Evolutionary conservation across 2,797 vertebrate genomes (phyloP).

Genomic region (Orestias chungarensis): DNA sequence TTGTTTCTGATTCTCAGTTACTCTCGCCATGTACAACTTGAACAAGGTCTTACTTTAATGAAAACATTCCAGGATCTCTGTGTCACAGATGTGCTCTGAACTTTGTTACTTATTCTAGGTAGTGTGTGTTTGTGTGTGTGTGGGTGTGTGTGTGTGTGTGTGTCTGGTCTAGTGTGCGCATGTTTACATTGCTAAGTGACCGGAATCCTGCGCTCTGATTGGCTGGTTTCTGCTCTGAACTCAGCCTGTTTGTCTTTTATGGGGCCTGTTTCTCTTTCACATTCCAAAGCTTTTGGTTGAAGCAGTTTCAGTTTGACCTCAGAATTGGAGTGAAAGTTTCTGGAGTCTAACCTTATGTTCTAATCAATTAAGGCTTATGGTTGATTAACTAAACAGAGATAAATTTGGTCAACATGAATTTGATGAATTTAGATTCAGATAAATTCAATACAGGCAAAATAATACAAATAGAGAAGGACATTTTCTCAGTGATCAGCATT

Average conservation of each 20-base stretch:
- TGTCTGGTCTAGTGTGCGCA: slow-evolving; percentile 24
- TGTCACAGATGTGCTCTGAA: slow-evolving; percentile 34
- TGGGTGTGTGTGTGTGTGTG: slow-evolving; percentile 25
- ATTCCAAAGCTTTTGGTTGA: slow-evolving; percentile 52
- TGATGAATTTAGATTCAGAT: not conserved
- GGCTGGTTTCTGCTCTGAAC: slow-evolving; percentile 49
- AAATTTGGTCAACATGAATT: not conserved
- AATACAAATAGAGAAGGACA: not conserved
- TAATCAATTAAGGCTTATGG: not conserved
- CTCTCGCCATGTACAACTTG: slow-evolving; percentile 8
- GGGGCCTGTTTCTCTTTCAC: slow-evolving; percentile 56
- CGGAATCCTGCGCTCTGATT: slow-evolving; percentile 40
- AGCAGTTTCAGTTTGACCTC: slow-evolving; percentile 27
- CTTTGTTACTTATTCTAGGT: slow-evolving; percentile 44
- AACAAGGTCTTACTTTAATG: not conserved
- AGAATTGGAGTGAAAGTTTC: slow-evolving; percentile 16
- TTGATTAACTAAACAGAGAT: not conserved
- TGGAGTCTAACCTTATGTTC: not conserved
- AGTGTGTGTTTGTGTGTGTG: slow-evolving; percentile 25
- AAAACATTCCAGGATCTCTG: slow-evolving; percentile 21
- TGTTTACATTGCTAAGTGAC: slow-evolving; percentile 62
- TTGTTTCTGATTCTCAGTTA: slow-evolving; percentile 12
- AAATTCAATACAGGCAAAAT: not conserved
- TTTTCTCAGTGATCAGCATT: not conserved
- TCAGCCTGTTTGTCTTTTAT: slow-evolving; percentile 65